Percentiles rank a stretch among this genome's conserved stretches.
These are phyloP conservation scores for Trypoxylon attenuatum DNA, from an alignment of 2,888 invertebrate genomes.

Conservation along the genomic window DNA sequence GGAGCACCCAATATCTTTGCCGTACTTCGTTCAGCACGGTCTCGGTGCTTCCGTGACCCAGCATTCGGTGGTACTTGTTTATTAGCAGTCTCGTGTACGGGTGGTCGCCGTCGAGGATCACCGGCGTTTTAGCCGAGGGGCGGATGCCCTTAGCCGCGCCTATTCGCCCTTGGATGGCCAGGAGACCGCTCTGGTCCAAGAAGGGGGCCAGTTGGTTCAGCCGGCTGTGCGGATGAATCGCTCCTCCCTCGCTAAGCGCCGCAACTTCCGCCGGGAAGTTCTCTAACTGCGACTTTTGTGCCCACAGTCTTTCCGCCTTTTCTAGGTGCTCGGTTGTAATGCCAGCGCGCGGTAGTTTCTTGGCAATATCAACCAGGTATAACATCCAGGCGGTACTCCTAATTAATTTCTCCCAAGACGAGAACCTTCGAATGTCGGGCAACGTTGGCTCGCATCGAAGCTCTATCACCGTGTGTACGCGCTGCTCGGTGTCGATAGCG, in stretches of 20 bases:
- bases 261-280: not conserved
- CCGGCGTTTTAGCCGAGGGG: not conserved
- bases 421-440: not conserved
- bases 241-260: not conserved
- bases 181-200: not conserved
- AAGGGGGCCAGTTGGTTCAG: not conserved
- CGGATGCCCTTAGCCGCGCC: not conserved
- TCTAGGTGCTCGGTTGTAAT: not conserved
- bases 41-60: slow-evolving; percentile 27
- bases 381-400: not conserved
- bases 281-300: not conserved
- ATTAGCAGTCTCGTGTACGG: not conserved
- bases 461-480: not conserved
- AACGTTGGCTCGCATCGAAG: not conserved
- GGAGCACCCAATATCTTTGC: slow-evolving; percentile 28
- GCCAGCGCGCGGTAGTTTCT: not conserved
- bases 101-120: slow-evolving; percentile 31
- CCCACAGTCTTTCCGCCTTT: not conserved
- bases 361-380: not conserved
- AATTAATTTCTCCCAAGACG: not conserved
- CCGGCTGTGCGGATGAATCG: not conserved
- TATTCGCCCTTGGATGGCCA: not conserved
- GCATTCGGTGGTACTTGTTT: slow-evolving; percentile 14
- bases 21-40: slow-evolving; percentile 37
- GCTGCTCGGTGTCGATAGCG: not conserved